Evolutionary conservation across 2,797 vertebrate species (phyloP), one percentile per base, ranked within the genome.

Genomic region (Hirundo rustica): DNA sequence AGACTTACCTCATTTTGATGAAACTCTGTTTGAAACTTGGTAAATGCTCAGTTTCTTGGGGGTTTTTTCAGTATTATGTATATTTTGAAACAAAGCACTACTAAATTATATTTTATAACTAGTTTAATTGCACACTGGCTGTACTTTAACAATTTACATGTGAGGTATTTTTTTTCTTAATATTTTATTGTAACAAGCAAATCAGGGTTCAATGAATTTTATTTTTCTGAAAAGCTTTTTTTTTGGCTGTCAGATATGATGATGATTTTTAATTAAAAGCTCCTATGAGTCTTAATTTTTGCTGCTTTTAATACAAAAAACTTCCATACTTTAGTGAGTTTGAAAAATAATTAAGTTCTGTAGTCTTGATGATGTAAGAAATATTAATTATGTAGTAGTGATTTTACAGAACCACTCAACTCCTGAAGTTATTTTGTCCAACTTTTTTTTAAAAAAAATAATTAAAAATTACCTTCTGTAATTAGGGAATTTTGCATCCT

Each of bases 1-100:
- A 2, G 98, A 98, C 51, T 96, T 99, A 89, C 97, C 96, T 96
- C 96, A 97, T 67, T 98, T 99, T 66, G 98, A 99, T 84, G 96
- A 98, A 81, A 97, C 95, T 82, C 98, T 99, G 17, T 98, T 99
- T 97, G 97, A 97, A 90, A 95, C 76, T 89, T 98, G 95, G 78
- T 98, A 85, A 97, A 73, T 90, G n/a, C 3, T 78, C 1, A 0
- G 16, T 92, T 94, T 93, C 70, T 67, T 68, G n/a, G 19, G 34
- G 11, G 1, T 82, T 78, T 93, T 90, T 85, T 88, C 76, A 62
- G 27, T 93, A 75, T 94, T 87, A 71, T 94, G 93, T 97, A 93
- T 96, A 82, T 81, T 92, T 97, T 94, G 90, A 95, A 91, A 58
- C 55, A 89, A 92, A 94, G 92, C 92, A 93, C 83, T 87, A 68